phyloP scores from a whole-genome alignment of 2,888 invertebrate species.

The Pyrgus malvae region DNA sequence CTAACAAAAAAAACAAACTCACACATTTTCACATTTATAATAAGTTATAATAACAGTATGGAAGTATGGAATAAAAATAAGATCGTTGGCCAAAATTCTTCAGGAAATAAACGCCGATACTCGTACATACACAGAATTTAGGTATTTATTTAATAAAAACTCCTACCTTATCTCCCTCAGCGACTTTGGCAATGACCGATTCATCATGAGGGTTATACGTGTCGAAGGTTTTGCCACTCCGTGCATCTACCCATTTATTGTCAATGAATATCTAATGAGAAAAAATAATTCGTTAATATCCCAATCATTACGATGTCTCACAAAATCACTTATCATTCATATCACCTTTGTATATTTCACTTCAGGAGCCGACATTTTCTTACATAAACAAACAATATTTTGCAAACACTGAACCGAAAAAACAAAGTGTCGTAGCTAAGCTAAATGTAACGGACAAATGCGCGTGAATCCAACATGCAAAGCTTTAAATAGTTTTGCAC shows the following conservation, averaged over 20 bases:
- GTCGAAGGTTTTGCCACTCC: conserved; percentile 90
- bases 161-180: conserved; percentile 91
- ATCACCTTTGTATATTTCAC: conserved; percentile 49
- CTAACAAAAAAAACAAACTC: no score
- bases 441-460: no score
- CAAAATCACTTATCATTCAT: neutral
- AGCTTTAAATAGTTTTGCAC: no score
- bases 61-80: no score
- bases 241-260: conserved; percentile 84
- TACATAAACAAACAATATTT: neutral
- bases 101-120: no score
- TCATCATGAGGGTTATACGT: conserved; percentile 89
- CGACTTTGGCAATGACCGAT: conserved; percentile 86
- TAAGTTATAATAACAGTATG: no score
- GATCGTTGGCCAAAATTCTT: no score
- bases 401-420: neutral
- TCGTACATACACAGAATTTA: no score
- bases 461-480: no score
- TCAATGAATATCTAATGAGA: conserved; percentile 57
- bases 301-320: neutral
- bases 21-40: no score
- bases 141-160: no score
- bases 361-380: conserved; percentile 35
- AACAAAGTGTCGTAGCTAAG: neutral
- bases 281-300: neutral